Conservation (phyloP, 2,888 invertebrate species). For the Drosophila koepferae region DNA sequence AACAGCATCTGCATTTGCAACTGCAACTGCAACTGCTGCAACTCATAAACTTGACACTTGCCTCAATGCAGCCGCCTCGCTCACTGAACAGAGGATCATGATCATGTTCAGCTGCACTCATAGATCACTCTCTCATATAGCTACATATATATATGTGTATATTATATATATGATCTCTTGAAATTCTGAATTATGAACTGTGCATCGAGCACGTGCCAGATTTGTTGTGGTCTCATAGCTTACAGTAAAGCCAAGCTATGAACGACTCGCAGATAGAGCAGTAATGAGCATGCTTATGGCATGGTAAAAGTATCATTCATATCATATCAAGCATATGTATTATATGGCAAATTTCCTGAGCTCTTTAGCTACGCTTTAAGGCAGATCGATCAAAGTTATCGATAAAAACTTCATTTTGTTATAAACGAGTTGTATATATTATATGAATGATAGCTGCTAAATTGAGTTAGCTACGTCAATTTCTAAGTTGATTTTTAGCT, state of each 20-base stretch:
- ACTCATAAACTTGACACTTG: slow-evolving; percentile 60
- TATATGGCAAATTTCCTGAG: no score
- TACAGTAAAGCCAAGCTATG: not conserved
- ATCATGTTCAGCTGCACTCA: slow-evolving; percentile 7
- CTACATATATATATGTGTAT: no score
- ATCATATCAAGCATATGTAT: no score
- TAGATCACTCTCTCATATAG: not conserved
- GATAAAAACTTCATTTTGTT: not conserved
- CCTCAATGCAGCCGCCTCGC: slow-evolving; percentile 10
- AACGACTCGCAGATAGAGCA: not conserved
- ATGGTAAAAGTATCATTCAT: no score
- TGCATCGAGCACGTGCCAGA: slow-evolving; percentile 5
- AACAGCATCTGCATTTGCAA: slow-evolving; percentile 41
- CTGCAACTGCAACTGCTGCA: slow-evolving; percentile 30
- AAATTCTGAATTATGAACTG: slow-evolving; percentile 39
- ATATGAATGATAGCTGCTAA: not conserved
- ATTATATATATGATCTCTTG: not conserved
- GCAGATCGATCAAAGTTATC: not conserved
- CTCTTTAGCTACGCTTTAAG: not conserved
- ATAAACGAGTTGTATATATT: not conserved
- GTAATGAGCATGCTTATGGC: no score
- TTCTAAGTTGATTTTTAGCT: no score
- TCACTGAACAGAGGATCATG: slow-evolving; percentile 18
- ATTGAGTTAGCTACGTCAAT: no score
- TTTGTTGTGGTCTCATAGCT: slow-evolving; percentile 7